phyloP scores from a whole-genome alignment of 2,113 vertebrate species.

The Tautogolabrus adspersus region DNA sequence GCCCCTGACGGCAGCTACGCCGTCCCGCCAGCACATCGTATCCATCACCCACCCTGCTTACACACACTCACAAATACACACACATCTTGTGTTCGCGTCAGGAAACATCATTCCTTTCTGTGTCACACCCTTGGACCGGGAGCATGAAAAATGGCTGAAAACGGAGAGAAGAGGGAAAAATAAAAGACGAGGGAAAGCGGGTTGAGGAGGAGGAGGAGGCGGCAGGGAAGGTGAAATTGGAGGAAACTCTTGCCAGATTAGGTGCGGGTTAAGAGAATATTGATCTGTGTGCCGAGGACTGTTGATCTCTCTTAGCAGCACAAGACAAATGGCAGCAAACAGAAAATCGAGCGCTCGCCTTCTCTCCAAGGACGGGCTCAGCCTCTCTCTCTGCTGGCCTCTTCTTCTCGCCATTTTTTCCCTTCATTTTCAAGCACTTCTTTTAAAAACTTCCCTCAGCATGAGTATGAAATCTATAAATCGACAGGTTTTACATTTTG shows the following conservation, averaged over 20 bases:
- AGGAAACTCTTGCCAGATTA: slow-evolving; percentile 92
- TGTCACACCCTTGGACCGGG: slow-evolving; percentile 93
- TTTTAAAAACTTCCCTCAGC: not conserved
- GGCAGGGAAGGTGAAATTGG: slow-evolving; percentile 89
- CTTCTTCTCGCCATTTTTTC: slow-evolving; percentile 13
- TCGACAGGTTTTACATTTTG: slow-evolving; percentile 10
- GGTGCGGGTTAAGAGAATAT: slow-evolving; percentile 98
- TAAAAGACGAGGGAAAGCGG: slow-evolving; percentile 52
- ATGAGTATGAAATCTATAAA: slow-evolving; percentile 37
- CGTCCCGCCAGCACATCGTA: slow-evolving; percentile 76
- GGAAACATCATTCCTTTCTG: slow-evolving; percentile 92
- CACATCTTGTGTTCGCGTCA: slow-evolving; percentile 86
- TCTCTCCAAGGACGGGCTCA: slow-evolving; percentile 90
- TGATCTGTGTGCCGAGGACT: slow-evolving; percentile 97
- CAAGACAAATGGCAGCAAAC: slow-evolving; percentile 97
- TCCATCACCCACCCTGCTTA: slow-evolving; percentile 73
- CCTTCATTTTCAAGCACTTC: slow-evolving; percentile 13
- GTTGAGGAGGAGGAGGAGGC: slow-evolving; percentile 29
- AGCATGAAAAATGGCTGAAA: slow-evolving; percentile 94
- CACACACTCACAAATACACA: slow-evolving; percentile 61
- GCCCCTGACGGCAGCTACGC: slow-evolving; percentile 67
- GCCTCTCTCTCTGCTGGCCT: slow-evolving; percentile 38
- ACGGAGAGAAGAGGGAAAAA: slow-evolving; percentile 71
- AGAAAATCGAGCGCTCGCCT: slow-evolving; percentile 88
- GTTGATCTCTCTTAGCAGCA: slow-evolving; percentile 96